phyloP scores from a whole-genome alignment of 2,797 vertebrate genomes.

The Champsocephalus esox region DNA sequence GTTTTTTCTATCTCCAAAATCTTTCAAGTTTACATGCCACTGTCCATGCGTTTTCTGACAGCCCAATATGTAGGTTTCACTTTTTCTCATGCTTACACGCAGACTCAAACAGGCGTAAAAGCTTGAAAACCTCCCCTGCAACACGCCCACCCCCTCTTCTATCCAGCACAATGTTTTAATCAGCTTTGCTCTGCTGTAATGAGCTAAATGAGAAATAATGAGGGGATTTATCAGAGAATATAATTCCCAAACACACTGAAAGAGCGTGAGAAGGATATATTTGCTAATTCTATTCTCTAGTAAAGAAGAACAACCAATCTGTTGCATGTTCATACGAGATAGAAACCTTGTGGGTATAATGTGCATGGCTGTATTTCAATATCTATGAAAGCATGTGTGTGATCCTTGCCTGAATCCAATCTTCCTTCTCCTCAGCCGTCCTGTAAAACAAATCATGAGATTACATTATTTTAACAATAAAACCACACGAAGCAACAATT shows the following conservation, averaged over 20 bases:
- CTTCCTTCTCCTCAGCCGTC: slow-evolving; percentile 95
- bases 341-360: slow-evolving; percentile 11
- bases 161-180: slow-evolving; percentile 63
- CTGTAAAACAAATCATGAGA: slow-evolving; percentile 79
- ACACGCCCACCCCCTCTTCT: slow-evolving; percentile 12
- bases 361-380: slow-evolving; percentile 8
- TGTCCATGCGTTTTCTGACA: slow-evolving; percentile 9
- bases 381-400: neutral
- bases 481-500: neutral
- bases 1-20: no score
- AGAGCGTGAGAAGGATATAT: slow-evolving; percentile 37
- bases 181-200: slow-evolving; percentile 64
- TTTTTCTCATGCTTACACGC: neutral
- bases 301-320: slow-evolving; percentile 38
- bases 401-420: slow-evolving; percentile 93
- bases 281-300: slow-evolving; percentile 48
- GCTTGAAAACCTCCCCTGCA: neutral
- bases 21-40: slow-evolving; percentile 6
- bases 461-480: slow-evolving; percentile 1
- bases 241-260: slow-evolving; percentile 57
- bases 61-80: slow-evolving; percentile 7
- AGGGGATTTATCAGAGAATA: slow-evolving; percentile 54
- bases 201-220: slow-evolving; percentile 67
- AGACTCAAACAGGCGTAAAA: neutral
- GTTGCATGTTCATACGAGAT: neutral